These are phyloP conservation scores for Anthophora plumipes DNA, from an alignment of 2,888 invertebrate genomes.

Conservation along the genomic window DNA sequence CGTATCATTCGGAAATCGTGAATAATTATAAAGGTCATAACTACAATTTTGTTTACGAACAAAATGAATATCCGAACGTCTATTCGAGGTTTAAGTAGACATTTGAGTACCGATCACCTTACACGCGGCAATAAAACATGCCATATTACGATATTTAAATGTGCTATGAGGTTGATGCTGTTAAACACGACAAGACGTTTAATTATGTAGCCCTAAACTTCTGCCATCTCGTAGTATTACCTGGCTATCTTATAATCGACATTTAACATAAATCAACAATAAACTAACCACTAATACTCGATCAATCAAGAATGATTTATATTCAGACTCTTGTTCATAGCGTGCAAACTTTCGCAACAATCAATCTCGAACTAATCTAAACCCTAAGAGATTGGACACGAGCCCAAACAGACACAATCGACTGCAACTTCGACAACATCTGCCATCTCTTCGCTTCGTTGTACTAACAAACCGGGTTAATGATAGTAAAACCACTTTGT, in stretches of 20 bases:
- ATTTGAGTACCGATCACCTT: slow-evolving; percentile 1
- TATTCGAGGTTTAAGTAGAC: not conserved
- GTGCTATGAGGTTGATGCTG: not conserved
- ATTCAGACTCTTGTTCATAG: not conserved
- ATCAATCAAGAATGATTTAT: slow-evolving; percentile 46
- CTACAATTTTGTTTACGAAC: slow-evolving; percentile 2
- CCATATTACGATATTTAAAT: not conserved
- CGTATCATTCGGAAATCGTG: slow-evolving; percentile 10
- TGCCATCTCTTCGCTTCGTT: not conserved
- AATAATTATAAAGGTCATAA: not conserved
- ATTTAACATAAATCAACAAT: slow-evolving; percentile 13
- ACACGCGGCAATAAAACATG: not conserved
- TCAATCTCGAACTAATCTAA: slow-evolving; percentile 45
- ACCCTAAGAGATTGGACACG: slow-evolving; percentile 7
- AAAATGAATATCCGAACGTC: not conserved
- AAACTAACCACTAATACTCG: slow-evolving; percentile 27
- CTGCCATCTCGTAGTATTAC: not conserved
- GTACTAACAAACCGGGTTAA: not conserved
- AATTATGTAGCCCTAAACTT: slow-evolving; percentile 3
- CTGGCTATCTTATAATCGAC: slow-evolving; percentile 19
- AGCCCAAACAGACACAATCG: slow-evolving; percentile 24
- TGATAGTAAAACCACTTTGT: not conserved
- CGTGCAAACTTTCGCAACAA: slow-evolving; percentile 25
- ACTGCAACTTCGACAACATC: not conserved
- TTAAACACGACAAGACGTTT: slow-evolving; percentile 1